Evolutionary conservation across 2,888 invertebrate genomes (phyloP), one percentile per base, ranked within the genome.

Genomic region (Microplitis deprimator): DNA sequence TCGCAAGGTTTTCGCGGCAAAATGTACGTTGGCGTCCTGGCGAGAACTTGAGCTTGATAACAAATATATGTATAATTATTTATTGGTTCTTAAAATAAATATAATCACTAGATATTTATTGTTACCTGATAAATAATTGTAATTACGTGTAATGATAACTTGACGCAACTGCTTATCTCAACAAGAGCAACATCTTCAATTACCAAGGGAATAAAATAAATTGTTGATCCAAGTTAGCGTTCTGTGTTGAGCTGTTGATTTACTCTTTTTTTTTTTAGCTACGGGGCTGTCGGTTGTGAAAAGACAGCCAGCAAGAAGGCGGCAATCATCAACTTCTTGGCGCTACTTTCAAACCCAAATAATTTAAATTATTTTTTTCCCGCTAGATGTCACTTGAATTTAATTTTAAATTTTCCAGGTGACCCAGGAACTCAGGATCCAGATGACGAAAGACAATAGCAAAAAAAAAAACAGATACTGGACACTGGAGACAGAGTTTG

Each of bases 21-120:
- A 62, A 62, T 8, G 16, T 62, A 62, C 62, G 17, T 62, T 17
- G 20, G 62, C 62, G 62, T 62, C 62, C 62, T 62, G 7, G n/a
- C n/a, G n/a, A n/a, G 62, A 62, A 62, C 7, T 20, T 5, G 16
- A 62, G 62, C 16, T 17, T 16, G 20, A 62, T 62, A 50, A 50
- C 13, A 70, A 70, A 70, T 70, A 10, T 20, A 20, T 17, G 2
- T 6, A 38, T 50, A 17, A 50, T 29, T 13, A 13, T 50, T 50
- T 50, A 50, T 13, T 50, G 29, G 29, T 29, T 29, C 29, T 50
- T 50, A 50, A 50, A 50, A 50, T 13, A 50, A 50, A 50, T 13
- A 13, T 50, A 50, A 50, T 8, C 50, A 13, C 4, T 13, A 10
- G 50, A 13, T 50, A 4, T 50, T 13, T 13, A 50, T 13, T 50